Base-by-base conservation (phyloP, 2,888 invertebrate genomes). In the Cyrtodaria siliqua region DNA sequence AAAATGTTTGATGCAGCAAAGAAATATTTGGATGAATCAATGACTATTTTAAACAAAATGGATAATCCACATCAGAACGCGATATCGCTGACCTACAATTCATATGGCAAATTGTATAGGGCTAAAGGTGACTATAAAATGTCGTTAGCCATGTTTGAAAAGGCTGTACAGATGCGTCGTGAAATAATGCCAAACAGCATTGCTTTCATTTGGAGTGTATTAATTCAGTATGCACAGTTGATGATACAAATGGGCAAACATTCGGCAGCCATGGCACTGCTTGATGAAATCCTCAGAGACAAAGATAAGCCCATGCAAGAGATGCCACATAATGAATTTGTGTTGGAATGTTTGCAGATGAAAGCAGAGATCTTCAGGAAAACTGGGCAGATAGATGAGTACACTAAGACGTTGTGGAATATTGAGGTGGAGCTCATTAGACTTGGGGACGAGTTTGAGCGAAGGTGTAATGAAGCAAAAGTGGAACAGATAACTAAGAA, bases 151-250 rank as follows among this genome's bases (percentile, higher is more conserved):
- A 47, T 59, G 60, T 79, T 79, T 27, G 66, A 70, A 33, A 71
- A 69, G 44, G 75, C 80, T 1, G 62, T 60, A 24, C 52, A 70
- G n/a, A 68, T 76, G 9, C 61, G 83, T 24, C 20, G 42, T 33
- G 53, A 64, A 12, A 59, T 73, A 1, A 62, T 62, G 62, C 62
- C 62, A 12, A 20, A 49, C 4, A 62, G 62, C 20, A 52, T 62
- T 6, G 49, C 62, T 1, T 62, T 33, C 18, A 49, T 62, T n/a
- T 62, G 62, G 62, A 52, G 50, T 23, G 52, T 40, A 4, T n/a
- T n/a, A n/a, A 53, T 63, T 8, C 63, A 63, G n/a, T 42, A 52
- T 3, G 63, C 63, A 4, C 24, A 55, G 44, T 42, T 55, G 4
- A 55, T 53, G 26, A 33, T 23, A 14, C 2, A 27, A 12, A 33